phyloP scores from a whole-genome alignment of 2,888 invertebrate genomes.

The Eretmocerus hayati region DNA sequence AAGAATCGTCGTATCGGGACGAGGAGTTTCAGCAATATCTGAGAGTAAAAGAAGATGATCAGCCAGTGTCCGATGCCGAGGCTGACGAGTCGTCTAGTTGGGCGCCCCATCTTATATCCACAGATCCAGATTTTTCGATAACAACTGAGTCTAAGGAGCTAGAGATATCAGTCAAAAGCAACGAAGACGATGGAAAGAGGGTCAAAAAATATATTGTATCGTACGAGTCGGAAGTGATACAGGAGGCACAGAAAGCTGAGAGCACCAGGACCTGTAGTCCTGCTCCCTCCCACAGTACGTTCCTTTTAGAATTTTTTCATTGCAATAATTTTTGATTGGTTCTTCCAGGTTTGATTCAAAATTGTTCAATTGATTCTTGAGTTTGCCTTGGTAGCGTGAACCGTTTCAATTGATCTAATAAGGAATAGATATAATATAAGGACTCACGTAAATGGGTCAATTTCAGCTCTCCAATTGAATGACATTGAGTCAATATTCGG shows the following conservation, averaged over 20 bases:
- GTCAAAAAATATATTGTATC: conserved; percentile 43
- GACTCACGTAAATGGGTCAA: too few relatives aligned
- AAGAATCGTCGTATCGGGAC: too few relatives aligned
- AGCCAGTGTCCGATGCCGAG: conserved; percentile 21
- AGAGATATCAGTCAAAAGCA: conserved; percentile 37
- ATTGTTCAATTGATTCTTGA: too few relatives aligned
- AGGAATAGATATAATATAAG: too few relatives aligned
- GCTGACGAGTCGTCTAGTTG: conserved; percentile 17
- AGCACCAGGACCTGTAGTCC: conserved; percentile 36
- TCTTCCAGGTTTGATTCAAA: too few relatives aligned
- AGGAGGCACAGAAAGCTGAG: conserved; percentile 19
- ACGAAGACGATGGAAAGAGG: conserved; percentile 34
- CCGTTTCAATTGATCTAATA: too few relatives aligned
- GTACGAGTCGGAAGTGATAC: conserved; percentile 40
- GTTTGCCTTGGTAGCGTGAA: too few relatives aligned
- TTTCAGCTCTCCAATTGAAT: too few relatives aligned
- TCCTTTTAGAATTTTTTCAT: too few relatives aligned
- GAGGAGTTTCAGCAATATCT: conserved; percentile 22
- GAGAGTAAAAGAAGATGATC: conserved; percentile 20
- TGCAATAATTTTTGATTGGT: too few relatives aligned
- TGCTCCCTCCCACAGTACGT: conserved; percentile 38
- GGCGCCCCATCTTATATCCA: conserved; percentile 11
- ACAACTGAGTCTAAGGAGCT: conserved; percentile 35
- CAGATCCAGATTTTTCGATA: background rate
- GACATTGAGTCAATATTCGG: too few relatives aligned